Base-by-base conservation (phyloP, 2,797 vertebrate species). In the Taeniopygia guttata region DNA sequence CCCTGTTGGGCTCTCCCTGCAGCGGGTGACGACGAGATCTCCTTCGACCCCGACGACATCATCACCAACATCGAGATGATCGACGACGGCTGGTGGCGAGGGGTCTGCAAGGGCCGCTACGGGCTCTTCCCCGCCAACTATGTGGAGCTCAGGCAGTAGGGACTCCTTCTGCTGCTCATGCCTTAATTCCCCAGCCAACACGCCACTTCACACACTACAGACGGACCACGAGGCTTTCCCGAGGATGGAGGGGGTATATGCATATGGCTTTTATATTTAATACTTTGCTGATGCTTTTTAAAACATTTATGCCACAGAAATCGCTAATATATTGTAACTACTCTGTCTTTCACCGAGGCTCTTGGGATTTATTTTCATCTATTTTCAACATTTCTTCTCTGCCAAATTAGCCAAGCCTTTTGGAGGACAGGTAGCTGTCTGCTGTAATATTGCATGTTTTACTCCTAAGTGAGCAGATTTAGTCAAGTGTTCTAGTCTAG, bases 21-120 rank as follows among this genome's bases (percentile, higher is more conserved):
- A 99, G 99, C 99, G 18, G 99, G 99, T 0, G 99, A 99, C 0
- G 99, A 99, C 2, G 99, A 99, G 96, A 99, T 99, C 82, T 99
- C 99, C 85, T 99, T 99, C 3, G 99, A 99, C 97, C 99, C 99
- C 0, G 99, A 99, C 3, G 99, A 99, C 97, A 98, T 99, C 97
- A 99, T 99, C 97, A 99, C 99, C 95, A 99, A 99, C 98, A 99
- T 99, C 3, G 99, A 99, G 97, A 99, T 99, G 99, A 99, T 99
- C 0, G 99, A 99, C 0, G 99, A 99, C 5, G 99, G 99, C 97
- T 99, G 99, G 99, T 99, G 99, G 99, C 97, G 99, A 4, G 99
- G 99, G 0, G 98, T 99, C 70, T 99, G 99, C 97, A 97, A 98
- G 75, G 99, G 99, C 80, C 93, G 98, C 21, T 99, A 98, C 2